phyloP scores from a whole-genome alignment of 2,797 vertebrate genomes.

The Cottoperca gobio region DNA sequence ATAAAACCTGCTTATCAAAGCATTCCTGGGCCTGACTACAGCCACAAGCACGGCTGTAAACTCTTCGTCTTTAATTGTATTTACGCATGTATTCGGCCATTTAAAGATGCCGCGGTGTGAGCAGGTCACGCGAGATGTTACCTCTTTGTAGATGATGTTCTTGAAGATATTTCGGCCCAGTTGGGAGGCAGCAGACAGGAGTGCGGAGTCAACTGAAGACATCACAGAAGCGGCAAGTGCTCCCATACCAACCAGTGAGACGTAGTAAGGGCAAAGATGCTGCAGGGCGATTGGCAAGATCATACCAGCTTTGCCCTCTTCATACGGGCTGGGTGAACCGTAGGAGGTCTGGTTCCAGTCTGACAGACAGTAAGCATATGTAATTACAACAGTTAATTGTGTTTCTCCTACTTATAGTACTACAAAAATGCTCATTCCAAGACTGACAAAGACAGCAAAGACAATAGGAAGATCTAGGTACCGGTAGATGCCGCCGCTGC shows the following conservation, averaged over 20 bases:
- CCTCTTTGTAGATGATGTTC: conserved; percentile 64
- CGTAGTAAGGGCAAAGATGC: conserved; percentile 52
- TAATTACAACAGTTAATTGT: too few relatives aligned
- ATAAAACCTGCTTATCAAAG: not conserved
- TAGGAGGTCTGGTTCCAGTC: conserved; percentile 71
- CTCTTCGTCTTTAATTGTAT: not conserved
- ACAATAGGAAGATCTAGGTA: not conserved
- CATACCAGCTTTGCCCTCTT: conserved; percentile 55
- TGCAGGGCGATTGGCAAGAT: conserved; percentile 60
- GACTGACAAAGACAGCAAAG: not conserved
- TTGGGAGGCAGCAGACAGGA: conserved; percentile 70
- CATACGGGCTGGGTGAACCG: conserved; percentile 38
- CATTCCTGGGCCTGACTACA: not conserved
- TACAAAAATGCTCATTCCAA: too few relatives aligned
- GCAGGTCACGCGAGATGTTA: not conserved
- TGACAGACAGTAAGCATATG: conserved; percentile 29
- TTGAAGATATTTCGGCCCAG: conserved; percentile 65
- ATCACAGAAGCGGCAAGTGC: conserved; percentile 68
- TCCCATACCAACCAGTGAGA: conserved; percentile 56
- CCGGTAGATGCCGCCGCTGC: conserved; percentile 59
- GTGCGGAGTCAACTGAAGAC: conserved; percentile 73
- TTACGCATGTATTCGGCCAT: not conserved
- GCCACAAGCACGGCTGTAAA: not conserved
- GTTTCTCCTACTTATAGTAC: too few relatives aligned
- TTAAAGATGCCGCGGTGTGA: not conserved